Conservation (phyloP, 2,888 invertebrate species). For the Julus scandinavius region DNA sequence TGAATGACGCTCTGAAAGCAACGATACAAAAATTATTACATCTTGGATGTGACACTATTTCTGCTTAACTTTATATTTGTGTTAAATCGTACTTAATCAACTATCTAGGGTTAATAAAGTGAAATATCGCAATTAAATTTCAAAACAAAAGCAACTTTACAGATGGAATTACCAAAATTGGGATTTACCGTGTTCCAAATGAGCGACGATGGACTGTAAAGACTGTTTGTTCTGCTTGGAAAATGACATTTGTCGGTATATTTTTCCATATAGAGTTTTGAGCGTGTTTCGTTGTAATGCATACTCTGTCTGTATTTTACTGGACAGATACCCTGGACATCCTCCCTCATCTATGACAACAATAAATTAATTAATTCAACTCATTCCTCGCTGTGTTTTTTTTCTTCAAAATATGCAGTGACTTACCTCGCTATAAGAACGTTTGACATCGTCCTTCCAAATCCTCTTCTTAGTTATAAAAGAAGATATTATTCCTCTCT, state of each 20-base stretch:
- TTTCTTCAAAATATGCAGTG: too few relatives aligned
- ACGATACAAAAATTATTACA: too few relatives aligned
- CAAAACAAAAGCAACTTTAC: too few relatives aligned
- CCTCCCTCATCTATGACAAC: constrained; percentile 44
- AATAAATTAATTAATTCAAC: not conserved
- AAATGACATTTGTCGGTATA: constrained; percentile 57
- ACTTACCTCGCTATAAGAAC: too few relatives aligned
- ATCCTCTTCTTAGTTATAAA: constrained; percentile 49
- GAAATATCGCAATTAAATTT: too few relatives aligned
- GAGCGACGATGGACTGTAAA: constrained; percentile 58
- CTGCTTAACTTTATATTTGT: too few relatives aligned
- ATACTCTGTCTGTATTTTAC: not conserved
- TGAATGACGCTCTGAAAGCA: too few relatives aligned
- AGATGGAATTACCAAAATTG: too few relatives aligned
- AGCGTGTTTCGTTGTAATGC: not conserved
- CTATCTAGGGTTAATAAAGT: too few relatives aligned
- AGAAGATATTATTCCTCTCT: constrained; percentile 59
- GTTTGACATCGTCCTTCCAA: too few relatives aligned
- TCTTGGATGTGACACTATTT: too few relatives aligned
- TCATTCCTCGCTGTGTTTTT: not conserved
- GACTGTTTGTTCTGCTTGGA: constrained; percentile 58
- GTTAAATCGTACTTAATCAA: too few relatives aligned
- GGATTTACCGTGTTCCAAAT: constrained; percentile 59
- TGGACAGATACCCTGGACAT: constrained; percentile 58
- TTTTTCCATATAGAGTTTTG: constrained; percentile 53